Evolutionary conservation across 2,797 vertebrate species (phyloP), one percentile per base, ranked within the genome.

Genomic region (Sebastes cheni): DNA sequence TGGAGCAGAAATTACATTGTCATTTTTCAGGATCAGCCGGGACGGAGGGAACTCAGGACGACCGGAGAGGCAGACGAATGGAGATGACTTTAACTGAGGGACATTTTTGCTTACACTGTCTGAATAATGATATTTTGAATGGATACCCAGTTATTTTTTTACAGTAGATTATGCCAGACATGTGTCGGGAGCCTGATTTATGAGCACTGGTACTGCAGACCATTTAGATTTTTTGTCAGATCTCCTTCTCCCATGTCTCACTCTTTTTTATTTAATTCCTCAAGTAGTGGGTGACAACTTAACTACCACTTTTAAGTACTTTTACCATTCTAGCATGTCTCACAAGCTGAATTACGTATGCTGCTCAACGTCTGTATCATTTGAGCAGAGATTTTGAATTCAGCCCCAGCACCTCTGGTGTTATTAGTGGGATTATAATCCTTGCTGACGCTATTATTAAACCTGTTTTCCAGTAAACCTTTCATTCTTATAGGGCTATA

Each of bases 1-100:
- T 96, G 94, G 95, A 96, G 95, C 95, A 95, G 92, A 96, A 96
- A 94, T 93, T 73, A 89, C 86, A 89, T 94, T 93, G 90, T 92
- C 77, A 89, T 93, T 88, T 93, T 92, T 91, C 82, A 86, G 86
- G 77, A 90, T 91, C 67, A 64, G 83, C 71, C 78, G 5, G 74
- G 39, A 87, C 79, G 59, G 81, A 91, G 82, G 84, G 87, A 89
- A 79, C 64, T 67, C 54, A 14, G 67, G 58, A 67, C 29, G 58
- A 69, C 36, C 4, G 25, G 61, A 34, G 77, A 74, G 82, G 42
- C 81, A 67, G 72, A 79, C 27, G 16, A 88, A 73, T 65, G 27
- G 42, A 83, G 66, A 87, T 81, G 69, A 85, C 83, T 92, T 90
- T 81, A 69, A 77, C 68, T 54, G 8, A 56, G 71, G 67, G 66